These are phyloP conservation scores for Magallana ariakensis DNA, from an alignment of 1,140 invertebrate genomes.

Conservation along the genomic window DNA sequence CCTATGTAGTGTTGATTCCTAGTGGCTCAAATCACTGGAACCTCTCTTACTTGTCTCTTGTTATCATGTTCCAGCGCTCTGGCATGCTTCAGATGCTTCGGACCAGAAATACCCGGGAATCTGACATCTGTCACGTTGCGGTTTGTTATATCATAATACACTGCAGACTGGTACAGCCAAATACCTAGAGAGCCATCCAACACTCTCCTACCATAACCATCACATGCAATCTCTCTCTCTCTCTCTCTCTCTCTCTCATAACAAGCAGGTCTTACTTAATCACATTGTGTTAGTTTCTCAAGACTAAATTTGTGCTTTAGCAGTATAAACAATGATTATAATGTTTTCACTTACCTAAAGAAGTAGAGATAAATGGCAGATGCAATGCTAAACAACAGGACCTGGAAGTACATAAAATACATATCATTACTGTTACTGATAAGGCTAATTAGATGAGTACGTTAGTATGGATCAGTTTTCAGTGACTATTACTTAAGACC, in stretches of 20 bases:
- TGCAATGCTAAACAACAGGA: slow-evolving; percentile 70
- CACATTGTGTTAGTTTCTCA: no score
- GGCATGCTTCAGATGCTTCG: slow-evolving; percentile 13
- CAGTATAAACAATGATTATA: no score
- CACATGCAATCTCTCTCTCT: not conserved
- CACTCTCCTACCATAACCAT: not conserved
- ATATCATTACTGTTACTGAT: not conserved
- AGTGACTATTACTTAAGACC: no score
- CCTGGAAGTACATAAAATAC: slow-evolving; percentile 62
- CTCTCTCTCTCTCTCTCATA: no score
- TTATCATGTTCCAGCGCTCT: slow-evolving; percentile 12
- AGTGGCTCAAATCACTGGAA: not conserved
- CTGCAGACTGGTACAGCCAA: not conserved
- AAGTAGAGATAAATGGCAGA: slow-evolving; percentile 69
- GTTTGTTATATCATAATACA: not conserved
- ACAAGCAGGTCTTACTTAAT: no score
- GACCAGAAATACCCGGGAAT: not conserved
- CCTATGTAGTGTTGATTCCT: not conserved
- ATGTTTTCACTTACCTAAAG: slow-evolving; percentile 67
- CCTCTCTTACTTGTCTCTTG: not conserved
- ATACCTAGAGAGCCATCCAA: not conserved
- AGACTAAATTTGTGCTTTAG: no score
- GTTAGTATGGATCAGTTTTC: no score
- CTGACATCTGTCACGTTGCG: not conserved
- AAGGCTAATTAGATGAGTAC: no score